Percentiles rank a stretch among this genome's conserved stretches.
Evolutionary conservation across 1,140 invertebrate species (phyloP).

Genomic region (Saccostrea echinata): DNA sequence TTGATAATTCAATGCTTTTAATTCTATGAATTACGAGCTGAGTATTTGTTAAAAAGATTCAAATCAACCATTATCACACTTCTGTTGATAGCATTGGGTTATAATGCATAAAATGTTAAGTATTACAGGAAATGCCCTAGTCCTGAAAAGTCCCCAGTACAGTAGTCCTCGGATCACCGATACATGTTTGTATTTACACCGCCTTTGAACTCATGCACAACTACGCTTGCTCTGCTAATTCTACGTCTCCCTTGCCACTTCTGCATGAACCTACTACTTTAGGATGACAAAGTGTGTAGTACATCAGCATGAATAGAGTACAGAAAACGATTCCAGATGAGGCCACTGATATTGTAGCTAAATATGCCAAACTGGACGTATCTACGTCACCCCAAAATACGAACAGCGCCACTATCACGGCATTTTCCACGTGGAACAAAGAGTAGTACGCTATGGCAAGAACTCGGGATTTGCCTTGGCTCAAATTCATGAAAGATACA

Average conservation of each 20-base stretch:
- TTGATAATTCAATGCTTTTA: not conserved
- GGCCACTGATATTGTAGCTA: not conserved
- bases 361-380: conserved; percentile 6
- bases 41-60: not conserved
- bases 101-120: no score
- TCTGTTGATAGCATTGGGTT: no score
- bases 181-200: no score
- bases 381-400: not conserved
- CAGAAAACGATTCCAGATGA: not conserved
- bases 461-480: not conserved
- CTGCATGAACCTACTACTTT: not conserved
- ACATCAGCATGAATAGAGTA: not conserved
- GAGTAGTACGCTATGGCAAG: conserved; percentile 8
- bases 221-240: no score
- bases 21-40: not conserved
- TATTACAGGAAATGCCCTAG: no score
- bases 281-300: conserved; percentile 15
- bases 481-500: conserved; percentile 7
- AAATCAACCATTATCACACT: not conserved
- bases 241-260: no score
- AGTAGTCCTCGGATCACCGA: no score
- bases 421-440: conserved; percentile 24
- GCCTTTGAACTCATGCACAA: no score
- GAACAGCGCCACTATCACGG: conserved; percentile 56
- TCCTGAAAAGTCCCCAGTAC: no score